These are phyloP conservation scores for Micrastur ruficollis DNA, from an alignment of 2,797 vertebrate genomes.

Conservation along the genomic window DNA sequence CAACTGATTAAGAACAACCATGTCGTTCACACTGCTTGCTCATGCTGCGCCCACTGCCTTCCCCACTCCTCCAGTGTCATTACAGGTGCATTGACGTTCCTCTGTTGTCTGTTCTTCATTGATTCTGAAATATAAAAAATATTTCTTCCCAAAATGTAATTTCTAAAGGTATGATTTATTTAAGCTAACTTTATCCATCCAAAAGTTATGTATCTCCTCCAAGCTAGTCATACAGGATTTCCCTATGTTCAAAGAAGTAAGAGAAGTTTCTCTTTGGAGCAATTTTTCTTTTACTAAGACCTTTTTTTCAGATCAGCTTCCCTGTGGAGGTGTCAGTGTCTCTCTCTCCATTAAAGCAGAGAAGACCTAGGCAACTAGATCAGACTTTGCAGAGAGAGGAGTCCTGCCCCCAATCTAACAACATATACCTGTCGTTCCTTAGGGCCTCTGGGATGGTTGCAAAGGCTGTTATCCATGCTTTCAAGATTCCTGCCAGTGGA, in stretches of 20 bases:
- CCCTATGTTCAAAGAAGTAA: not conserved
- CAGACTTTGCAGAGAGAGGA: not conserved
- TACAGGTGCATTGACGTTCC: accelerated
- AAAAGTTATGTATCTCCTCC: not conserved
- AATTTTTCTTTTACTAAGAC: not conserved
- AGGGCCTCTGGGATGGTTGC: not conserved
- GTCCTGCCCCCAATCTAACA: not conserved
- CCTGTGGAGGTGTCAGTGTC: not conserved
- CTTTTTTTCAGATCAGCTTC: not conserved
- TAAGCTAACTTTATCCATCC: not conserved
- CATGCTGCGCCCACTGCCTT: not conserved
- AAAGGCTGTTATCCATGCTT: not conserved
- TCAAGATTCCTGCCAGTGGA: not conserved
- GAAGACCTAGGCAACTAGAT: not conserved
- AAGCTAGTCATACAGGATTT: not conserved
- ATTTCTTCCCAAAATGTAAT: not conserved
- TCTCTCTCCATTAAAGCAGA: not conserved
- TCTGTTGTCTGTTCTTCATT: not conserved
- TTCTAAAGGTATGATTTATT: not conserved
- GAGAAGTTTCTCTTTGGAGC: not conserved
- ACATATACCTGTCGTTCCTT: not conserved
- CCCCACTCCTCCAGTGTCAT: not conserved
- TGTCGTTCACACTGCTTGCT: not conserved
- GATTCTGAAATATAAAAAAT: not conserved
- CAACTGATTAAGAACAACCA: not conserved